Conservation (phyloP, 2,113 vertebrate species). For the Rhagologus leucostigma region DNA sequence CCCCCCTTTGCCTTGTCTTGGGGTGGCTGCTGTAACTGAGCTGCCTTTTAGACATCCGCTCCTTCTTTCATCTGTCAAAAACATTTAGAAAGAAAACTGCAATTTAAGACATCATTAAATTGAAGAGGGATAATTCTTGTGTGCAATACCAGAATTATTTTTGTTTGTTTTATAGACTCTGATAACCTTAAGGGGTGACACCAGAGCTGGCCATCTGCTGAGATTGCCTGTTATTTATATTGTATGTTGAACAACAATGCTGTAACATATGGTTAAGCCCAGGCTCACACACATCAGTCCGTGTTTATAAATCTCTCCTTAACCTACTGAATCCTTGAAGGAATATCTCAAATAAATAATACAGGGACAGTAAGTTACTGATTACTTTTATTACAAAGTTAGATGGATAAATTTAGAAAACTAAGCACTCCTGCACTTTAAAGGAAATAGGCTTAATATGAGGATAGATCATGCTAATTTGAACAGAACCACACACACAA, state of each 20-base stretch:
- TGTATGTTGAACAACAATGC: too few species aligned
- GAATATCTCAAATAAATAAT: not conserved
- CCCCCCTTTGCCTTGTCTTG: not conserved
- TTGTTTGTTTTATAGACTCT: not conserved
- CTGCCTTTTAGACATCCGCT: not conserved
- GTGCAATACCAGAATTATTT: not conserved
- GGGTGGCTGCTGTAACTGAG: not conserved
- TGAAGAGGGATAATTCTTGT: not conserved
- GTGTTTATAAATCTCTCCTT: not conserved
- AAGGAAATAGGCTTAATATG: not conserved
- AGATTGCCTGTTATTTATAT: too few species aligned
- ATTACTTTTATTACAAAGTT: not conserved
- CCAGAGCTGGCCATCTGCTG: not conserved
- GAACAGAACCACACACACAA: not conserved
- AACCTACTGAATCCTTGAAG: not conserved
- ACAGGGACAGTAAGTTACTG: not conserved
- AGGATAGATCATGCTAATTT: not conserved
- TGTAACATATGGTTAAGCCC: not conserved
- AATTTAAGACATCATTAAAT: not conserved
- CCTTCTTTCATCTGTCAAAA: not conserved
- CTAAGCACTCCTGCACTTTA: not conserved
- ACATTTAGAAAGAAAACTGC: not conserved
- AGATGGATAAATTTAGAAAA: not conserved
- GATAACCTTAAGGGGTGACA: not conserved
- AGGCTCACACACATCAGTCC: not conserved